Conservation (phyloP, 2,797 vertebrate genomes). For the Aselliscus stoliczkanus region DNA sequence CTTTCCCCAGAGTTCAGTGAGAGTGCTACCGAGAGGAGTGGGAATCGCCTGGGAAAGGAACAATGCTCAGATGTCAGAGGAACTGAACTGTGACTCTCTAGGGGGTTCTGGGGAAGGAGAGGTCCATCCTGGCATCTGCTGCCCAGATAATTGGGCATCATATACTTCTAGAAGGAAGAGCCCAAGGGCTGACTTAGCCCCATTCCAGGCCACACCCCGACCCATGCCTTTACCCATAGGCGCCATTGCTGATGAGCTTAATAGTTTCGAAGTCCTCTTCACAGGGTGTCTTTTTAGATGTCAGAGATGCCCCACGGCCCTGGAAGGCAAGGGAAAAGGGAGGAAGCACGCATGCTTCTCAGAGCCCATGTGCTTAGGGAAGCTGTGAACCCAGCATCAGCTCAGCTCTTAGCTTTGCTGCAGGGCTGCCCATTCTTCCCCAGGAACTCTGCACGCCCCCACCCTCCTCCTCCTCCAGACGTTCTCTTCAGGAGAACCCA, state of each 20-base stretch:
- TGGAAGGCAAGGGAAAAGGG: slow-evolving; percentile 71
- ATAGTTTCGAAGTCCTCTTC: slow-evolving; percentile 98
- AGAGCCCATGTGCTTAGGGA: background rate
- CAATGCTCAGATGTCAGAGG: background rate
- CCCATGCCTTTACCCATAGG: slow-evolving; percentile 89
- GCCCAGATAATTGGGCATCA: background rate
- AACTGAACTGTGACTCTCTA: background rate
- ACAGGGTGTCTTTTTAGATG: slow-evolving; percentile 89
- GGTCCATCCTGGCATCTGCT: background rate
- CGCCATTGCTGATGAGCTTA: slow-evolving; percentile 97
- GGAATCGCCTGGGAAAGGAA: background rate
- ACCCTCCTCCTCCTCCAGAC: background rate
- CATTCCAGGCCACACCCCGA: background rate
- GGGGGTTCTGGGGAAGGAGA: background rate
- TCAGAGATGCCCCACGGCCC: slow-evolving; percentile 84
- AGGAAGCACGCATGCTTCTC: background rate
- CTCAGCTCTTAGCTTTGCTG: background rate
- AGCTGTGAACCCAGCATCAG: background rate
- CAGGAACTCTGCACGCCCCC: background rate
- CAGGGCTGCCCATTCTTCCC: background rate
- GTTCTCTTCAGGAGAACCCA: background rate
- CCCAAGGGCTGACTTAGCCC: background rate
- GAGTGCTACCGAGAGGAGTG: background rate
- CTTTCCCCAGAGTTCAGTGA: background rate
- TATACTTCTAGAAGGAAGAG: slow-evolving; percentile 50